Evolutionary conservation across 1,140 invertebrate genomes (phyloP).

Genomic region (Sitodiplosis mosellana): DNA sequence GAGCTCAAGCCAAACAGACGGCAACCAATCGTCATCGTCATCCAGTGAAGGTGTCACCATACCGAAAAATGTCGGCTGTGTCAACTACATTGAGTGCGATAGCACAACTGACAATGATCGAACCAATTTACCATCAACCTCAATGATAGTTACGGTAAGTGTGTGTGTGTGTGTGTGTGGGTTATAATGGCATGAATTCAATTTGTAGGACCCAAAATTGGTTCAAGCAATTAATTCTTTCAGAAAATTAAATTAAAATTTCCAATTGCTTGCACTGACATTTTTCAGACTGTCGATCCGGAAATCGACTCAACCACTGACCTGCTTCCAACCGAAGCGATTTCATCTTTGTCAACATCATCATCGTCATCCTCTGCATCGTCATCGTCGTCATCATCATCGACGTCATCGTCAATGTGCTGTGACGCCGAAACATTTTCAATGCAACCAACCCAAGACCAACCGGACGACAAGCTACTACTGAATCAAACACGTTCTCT

Average conservation of each 20-base stretch:
- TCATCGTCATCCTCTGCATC: no score
- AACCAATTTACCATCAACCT: not conserved
- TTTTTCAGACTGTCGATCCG: not conserved
- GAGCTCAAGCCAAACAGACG: not conserved
- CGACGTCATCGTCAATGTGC: not conserved
- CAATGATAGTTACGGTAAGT: not conserved
- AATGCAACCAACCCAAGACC: not conserved
- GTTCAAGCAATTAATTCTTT: no score
- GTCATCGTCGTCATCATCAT: no score
- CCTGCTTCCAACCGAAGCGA: not conserved
- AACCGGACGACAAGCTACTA: not conserved
- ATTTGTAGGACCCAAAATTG: no score
- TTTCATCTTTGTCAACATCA: no score
- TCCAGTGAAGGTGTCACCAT: not conserved
- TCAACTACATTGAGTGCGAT: constrained; percentile 2
- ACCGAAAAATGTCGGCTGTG: not conserved
- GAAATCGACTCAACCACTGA: constrained; percentile 6
- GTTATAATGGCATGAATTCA: not conserved
- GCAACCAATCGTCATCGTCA: not conserved
- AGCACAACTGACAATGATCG: constrained; percentile 5
- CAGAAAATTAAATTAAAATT: not conserved
- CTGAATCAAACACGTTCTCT: not conserved
- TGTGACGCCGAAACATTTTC: not conserved
- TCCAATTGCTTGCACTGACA: not conserved
- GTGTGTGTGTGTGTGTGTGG: not conserved